Evolutionary conservation across 2,113 vertebrate species (phyloP).

Genomic region (Etheostoma cragini): DNA sequence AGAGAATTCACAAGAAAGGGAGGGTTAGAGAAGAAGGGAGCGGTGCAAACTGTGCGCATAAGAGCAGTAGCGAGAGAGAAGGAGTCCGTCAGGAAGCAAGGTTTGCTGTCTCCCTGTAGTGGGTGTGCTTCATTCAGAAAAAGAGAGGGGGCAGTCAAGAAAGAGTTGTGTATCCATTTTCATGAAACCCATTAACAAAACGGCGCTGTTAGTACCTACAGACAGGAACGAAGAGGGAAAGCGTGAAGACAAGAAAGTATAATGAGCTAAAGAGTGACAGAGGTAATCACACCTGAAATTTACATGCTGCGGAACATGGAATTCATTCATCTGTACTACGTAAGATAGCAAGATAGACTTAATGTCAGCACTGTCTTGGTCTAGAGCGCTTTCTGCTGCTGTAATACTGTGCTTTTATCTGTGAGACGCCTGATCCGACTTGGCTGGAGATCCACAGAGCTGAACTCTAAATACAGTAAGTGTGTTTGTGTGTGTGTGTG

Average conservation of each 20-base stretch:
- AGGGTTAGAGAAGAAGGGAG: constrained; percentile 69
- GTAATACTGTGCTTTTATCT: constrained; percentile 59
- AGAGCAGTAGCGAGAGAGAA: constrained; percentile 61
- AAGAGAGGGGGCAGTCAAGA: constrained; percentile 72
- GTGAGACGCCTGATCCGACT: constrained; percentile 58
- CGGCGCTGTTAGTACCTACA: constrained; percentile 21
- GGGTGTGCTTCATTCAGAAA: constrained; percentile 84
- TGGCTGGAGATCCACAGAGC: constrained; percentile 59
- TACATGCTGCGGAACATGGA: constrained; percentile 55
- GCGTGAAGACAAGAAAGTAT: constrained; percentile 49
- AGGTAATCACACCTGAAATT: constrained; percentile 43
- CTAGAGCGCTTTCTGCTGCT: constrained; percentile 35
- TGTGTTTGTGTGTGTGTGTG: constrained; percentile 41
- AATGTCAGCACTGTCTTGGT: constrained; percentile 33
- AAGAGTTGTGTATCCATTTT: constrained; percentile 60
- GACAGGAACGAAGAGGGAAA: constrained; percentile 28
- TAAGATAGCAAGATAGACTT: constrained; percentile 49
- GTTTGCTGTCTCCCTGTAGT: constrained; percentile 62
- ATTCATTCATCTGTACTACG: constrained; percentile 47
- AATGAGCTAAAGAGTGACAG: constrained; percentile 44
- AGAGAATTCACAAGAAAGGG: constrained; percentile 64
- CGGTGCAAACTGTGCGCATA: constrained; percentile 72
- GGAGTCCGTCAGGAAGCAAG: constrained; percentile 55
- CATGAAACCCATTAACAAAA: constrained; percentile 49
- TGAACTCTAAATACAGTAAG: constrained; percentile 73